These are phyloP conservation scores for Bagarius yarrelli DNA, from an alignment of 2,113 vertebrate genomes.

Conservation along the genomic window DNA sequence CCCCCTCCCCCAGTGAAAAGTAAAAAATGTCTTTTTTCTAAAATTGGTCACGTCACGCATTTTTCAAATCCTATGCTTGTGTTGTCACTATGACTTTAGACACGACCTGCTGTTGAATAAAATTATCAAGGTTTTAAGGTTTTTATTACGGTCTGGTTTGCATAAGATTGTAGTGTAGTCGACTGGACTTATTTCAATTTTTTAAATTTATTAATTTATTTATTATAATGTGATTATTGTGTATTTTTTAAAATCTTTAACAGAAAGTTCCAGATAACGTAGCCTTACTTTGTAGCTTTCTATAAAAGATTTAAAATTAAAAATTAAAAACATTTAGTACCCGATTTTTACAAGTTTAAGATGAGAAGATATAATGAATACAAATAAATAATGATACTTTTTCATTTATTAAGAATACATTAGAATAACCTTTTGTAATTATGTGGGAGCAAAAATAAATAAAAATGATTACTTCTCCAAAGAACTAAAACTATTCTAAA, in stretches of 20 bases:
- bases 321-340: no score
- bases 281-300: no score
- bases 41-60: slow-evolving; percentile 51
- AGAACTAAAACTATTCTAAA: neutral
- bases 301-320: no score
- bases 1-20: slow-evolving; percentile 76
- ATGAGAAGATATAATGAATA: neutral
- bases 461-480: neutral
- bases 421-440: neutral
- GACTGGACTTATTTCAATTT: neutral
- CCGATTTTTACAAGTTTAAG: no score
- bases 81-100: neutral
- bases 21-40: slow-evolving; percentile 73
- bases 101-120: neutral
- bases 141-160: neutral
- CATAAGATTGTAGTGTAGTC: neutral
- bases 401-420: neutral
- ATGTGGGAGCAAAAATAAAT: neutral
- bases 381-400: neutral
- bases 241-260: neutral
- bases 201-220: no score
- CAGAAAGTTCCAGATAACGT: no score
- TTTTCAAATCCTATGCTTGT: neutral
- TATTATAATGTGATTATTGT: neutral
- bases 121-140: neutral